Evolutionary conservation across 1,140 invertebrate genomes (phyloP).

Genomic region (Pachypsylla venusta): DNA sequence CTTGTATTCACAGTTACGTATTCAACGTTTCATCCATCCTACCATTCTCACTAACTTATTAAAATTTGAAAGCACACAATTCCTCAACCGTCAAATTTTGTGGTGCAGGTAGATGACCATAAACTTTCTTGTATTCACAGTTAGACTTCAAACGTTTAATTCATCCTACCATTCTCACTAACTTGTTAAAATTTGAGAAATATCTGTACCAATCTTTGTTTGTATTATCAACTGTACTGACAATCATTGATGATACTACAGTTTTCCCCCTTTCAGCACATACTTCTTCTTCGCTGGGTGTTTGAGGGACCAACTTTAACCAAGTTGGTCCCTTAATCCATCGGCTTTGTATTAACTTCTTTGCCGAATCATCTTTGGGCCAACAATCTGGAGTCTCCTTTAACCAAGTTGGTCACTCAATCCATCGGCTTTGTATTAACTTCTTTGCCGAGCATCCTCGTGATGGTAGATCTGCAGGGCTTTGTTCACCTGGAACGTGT

Average conservation of each 20-base stretch:
- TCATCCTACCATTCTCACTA: background rate
- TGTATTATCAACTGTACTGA: no score
- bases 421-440: constrained; percentile 29
- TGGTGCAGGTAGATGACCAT: background rate
- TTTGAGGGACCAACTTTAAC: constrained; percentile 16
- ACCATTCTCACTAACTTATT: background rate
- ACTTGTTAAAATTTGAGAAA: background rate
- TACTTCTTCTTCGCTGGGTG: constrained; percentile 13
- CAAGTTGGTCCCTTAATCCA: constrained; percentile 32
- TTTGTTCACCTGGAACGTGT: constrained; percentile 29
- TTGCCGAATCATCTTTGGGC: background rate
- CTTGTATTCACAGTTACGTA: background rate
- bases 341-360: constrained; percentile 19
- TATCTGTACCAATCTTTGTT: background rate
- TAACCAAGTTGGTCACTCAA: constrained; percentile 30
- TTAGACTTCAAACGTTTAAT: background rate
- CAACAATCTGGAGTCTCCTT: background rate
- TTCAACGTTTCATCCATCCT: background rate
- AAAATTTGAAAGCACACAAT: background rate
- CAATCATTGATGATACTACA: background rate
- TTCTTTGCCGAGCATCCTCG: constrained; percentile 27
- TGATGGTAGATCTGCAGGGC: constrained; percentile 32
- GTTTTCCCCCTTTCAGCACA: constrained; percentile 1
- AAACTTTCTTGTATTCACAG: background rate
- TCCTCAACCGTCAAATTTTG: background rate